Conservation (phyloP, 2,888 invertebrate genomes). For the Lobophora halterata region DNA sequence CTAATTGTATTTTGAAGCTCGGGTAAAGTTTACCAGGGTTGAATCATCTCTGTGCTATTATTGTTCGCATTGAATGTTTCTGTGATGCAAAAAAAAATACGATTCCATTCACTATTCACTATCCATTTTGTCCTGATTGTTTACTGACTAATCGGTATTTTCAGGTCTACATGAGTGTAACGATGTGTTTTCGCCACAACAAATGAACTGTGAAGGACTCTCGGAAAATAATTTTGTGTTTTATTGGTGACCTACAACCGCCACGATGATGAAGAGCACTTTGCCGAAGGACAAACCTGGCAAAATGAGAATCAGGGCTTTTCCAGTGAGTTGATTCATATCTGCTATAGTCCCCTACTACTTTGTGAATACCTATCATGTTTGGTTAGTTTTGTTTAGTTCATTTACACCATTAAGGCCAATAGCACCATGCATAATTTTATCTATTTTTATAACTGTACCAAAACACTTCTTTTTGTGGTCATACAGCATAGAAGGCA, state of each 20-base stretch:
- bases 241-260: conserved; percentile 53
- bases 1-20: no score
- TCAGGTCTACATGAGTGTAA: conserved; percentile 68
- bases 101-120: conserved; percentile 18
- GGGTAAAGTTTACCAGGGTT: no score
- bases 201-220: conserved; percentile 62
- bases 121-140: conserved; percentile 30
- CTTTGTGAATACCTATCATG: no score
- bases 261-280: conserved; percentile 85
- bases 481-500: no score
- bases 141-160: conserved; percentile 49
- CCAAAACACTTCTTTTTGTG: no score
- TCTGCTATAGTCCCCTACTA: no score
- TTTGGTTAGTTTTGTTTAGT: no score
- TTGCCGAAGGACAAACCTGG: conserved; percentile 92
- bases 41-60: no score
- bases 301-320: conserved; percentile 98
- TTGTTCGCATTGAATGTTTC: no score
- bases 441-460: background rate
- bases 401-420: background rate
- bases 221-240: conserved; percentile 50
- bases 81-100: no score
- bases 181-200: conserved; percentile 65
- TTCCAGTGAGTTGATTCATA: conserved; percentile 89
- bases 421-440: background rate